Evolutionary conservation across 2,113 vertebrate species (phyloP).

Genomic region (Gambusia holbrooki): DNA sequence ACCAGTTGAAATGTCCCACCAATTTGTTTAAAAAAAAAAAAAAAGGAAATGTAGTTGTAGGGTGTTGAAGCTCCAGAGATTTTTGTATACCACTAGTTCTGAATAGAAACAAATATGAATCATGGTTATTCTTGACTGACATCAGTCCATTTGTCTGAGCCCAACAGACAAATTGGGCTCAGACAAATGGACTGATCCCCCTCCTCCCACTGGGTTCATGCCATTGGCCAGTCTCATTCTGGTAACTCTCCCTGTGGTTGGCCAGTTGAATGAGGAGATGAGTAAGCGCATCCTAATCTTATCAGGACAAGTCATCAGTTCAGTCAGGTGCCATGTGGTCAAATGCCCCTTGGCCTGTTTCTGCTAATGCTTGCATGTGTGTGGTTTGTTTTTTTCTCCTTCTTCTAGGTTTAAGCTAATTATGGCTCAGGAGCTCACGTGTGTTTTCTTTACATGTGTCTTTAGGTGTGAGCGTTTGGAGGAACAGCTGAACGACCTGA

Average conservation of each 20-base stretch:
- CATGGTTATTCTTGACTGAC: constrained; percentile 18
- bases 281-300: constrained; percentile 60
- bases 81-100: background rate
- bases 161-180: constrained; percentile 35
- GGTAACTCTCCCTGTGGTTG: constrained; percentile 50
- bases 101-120: background rate
- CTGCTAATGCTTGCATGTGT: constrained; percentile 44
- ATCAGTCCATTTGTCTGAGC: constrained; percentile 24
- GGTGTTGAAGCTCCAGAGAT: too few relatives aligned
- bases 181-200: background rate
- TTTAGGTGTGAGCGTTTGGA: constrained; percentile 94
- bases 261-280: constrained; percentile 64
- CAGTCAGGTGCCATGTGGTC: constrained; percentile 49
- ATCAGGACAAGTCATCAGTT: constrained; percentile 52
- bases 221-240: constrained; percentile 30
- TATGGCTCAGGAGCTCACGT: constrained; percentile 24
- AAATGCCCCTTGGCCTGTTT: constrained; percentile 40
- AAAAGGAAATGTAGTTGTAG: too few relatives aligned
- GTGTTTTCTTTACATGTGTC: constrained; percentile 21
- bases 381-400: background rate
- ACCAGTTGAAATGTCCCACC: too few relatives aligned
- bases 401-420: constrained; percentile 53
- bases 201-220: constrained; percentile 17
- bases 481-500: constrained; percentile 97
- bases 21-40: too few relatives aligned